Base-by-base conservation (phyloP, 1,140 invertebrate genomes). In the Caerostris extrusa region DNA sequence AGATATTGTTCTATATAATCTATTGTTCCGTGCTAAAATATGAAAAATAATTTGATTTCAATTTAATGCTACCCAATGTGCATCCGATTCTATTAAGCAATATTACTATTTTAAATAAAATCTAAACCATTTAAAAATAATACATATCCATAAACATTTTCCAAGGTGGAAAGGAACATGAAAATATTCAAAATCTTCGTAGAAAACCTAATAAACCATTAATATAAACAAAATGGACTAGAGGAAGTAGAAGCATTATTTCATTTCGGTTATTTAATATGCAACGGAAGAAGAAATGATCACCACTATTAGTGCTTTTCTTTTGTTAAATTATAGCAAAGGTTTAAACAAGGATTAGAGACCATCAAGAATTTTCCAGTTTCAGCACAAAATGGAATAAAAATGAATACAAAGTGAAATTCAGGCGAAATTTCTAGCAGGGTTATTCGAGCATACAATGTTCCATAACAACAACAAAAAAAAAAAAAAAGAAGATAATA, bases 331-430 rank as follows among this genome's bases (percentile, higher is more conserved):
- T 77, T 77, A 77, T 8, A 34, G 71, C 71, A 50, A 8, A 77
- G 71, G 8, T 77, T 50, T 53, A 17, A 77, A 7, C 34, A 17
- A 6, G 61, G 61, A 77, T 50, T 69, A 69, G 7, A 3, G 12
- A 77, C 8, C 50, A 77, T 14, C 71, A 53, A 77, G 50, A 77
- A 77, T 77, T 34, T 34, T 53, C 10, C 71, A 77, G 71, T 53
- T 53, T 77, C 71, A 77, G 71, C 71, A 77, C 10, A 77, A 77
- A 77, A 77, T 3, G 19, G 71, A 5, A 77, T 53, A 50, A 77
- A 77, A 77, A 77, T 77, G 71, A 77, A 53, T 77, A 77, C 71
- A 77, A 77, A 77, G 50, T 77, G 71, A 77, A 77, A 77, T 53
- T 53, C 17, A 64, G 61, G 61, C 61, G 61, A 17, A 64, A 14